Evolutionary conservation across 2,888 invertebrate species (phyloP), one percentile per base, ranked within the genome.

Genomic region (Macrosiphum euphorbiae): DNA sequence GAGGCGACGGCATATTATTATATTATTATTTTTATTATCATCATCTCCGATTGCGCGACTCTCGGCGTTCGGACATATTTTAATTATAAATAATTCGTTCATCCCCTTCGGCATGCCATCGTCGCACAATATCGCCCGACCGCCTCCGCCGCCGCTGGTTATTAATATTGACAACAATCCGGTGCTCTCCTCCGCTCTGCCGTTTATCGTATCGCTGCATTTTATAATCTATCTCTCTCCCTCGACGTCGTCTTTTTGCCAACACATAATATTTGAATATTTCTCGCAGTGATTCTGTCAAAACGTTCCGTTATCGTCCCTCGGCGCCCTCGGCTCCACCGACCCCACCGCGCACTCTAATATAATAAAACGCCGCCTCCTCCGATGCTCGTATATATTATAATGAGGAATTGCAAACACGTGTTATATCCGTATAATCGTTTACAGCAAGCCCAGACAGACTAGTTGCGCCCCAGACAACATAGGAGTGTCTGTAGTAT

Each of bases 91-190:
- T 78, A 85, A 85, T 85, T 44, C 85, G 85, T 86, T 86, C 47
- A 47, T 86, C 47, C 86, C 86, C 28, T 44, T 47, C 28, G 86
- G 47, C 28, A 47, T 86, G 85, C 85, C 44, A 28, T 44, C 35
- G 78, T 84, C 85, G 85, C 35, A 28, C 28, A 86, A 47, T 86
- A n/a, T 50, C 86, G 86, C 47, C 86, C 44, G 44, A 86, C 44
- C 86, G 47, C 78, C 78, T 35, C 55, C 55, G 47, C 44, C 86
- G 47, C 78, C 78, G 78, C 55, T 24, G 28, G 47, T 86, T 86
- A 86, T 86, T 47, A 86, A 47, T 86, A 86, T 86, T 86, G 85
- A 85, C 85, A 86, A 86, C 47, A 86, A 86, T 86, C 28, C 47
- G 86, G 86, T 50, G 16, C 86, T 35, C 16, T 4, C 16, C 8